phyloP scores from a whole-genome alignment of 2,113 vertebrate genomes.

The Coryphaenoides rupestris region DNA sequence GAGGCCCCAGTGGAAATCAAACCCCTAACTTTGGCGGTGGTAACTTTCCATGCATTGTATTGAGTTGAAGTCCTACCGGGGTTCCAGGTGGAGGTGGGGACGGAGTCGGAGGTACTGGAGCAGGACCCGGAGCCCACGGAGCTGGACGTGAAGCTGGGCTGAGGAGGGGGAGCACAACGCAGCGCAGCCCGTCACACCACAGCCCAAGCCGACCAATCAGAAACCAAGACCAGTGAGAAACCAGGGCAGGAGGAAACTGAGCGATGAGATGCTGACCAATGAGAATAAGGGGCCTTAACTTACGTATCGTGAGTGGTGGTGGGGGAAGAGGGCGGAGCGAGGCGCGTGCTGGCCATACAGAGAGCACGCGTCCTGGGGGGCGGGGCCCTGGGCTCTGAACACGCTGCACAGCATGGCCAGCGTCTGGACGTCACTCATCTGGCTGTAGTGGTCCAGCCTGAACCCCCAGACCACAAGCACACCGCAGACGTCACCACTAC shows the following conservation, averaged over 20 bases:
- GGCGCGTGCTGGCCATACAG: conserved; percentile 72
- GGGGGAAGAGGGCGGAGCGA: conserved; percentile 71
- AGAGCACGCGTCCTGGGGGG: conserved; percentile 67
- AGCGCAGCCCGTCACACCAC: not conserved
- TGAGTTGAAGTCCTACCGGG: conserved; percentile 67
- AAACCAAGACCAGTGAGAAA: not conserved
- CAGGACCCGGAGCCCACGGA: conserved; percentile 83
- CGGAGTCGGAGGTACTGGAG: conserved; percentile 91
- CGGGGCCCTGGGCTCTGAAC: conserved; percentile 81
- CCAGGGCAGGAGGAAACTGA: not conserved
- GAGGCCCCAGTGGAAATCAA: too few species aligned
- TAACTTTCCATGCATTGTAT: too few species aligned
- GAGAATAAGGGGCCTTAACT: too few species aligned
- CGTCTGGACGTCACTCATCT: conserved; percentile 92
- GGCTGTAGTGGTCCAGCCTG: conserved; percentile 94
- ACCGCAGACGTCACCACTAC: too few species aligned
- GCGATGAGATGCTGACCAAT: too few species aligned
- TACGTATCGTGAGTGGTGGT: conserved; percentile 84
- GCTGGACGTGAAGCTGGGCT: conserved; percentile 90
- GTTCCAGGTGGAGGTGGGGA: conserved; percentile 80
- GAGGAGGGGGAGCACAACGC: conserved; percentile 9
- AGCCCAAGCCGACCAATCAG: not conserved
- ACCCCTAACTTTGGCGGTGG: too few species aligned
- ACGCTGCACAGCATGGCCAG: conserved; percentile 96
- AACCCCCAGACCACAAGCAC: too few species aligned